Evolutionary conservation across 2,888 invertebrate species (phyloP), one percentile per base, ranked within the genome.

Genomic region (Chrysotoxum bicinctum): DNA sequence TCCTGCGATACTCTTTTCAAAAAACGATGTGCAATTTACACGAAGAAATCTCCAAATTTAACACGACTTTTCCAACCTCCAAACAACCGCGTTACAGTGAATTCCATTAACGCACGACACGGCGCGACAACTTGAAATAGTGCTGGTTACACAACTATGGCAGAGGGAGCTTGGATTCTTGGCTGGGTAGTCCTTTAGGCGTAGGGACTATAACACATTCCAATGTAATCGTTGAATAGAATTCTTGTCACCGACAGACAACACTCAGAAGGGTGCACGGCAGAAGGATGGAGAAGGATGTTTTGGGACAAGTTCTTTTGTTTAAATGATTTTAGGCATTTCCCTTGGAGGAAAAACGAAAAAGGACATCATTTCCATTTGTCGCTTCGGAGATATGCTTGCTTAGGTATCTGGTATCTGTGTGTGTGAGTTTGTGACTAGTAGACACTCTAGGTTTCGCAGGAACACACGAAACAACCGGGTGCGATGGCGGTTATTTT

Each of bases 241-340:
- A 73, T 85, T 77, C 73, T 64, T 77, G 85, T 85, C 85, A 80
- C 80, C 52, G 54, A 52, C 76, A 80, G 80, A 76, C 80, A 76
- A 73, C 80, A 73, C 52, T 58, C 19, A 21, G 19, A 30, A 40
- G 14, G 5, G 6, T 3, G 14, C 2, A 6, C 7, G 32, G 6
- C 7, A 14, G 50, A 1, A 45, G 43, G 19, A 2, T 19, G 45
- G 12, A 23, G 64, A 6, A 12, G 19, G 23, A 26, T 50, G 56
- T 52, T 82, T 56, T 30, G 56, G 35, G 66, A 75, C 77, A 75
- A 81, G 76, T 77, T 43, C 85, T 69, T 68, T 85, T 85, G 85
- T 85, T 81, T 73, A 77, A 85, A 73, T 80, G 76, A 80, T 68
- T 80, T 85, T 80, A 69, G 85, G 85, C 85, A 85, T 85, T 80